Conservation (phyloP, 2,888 invertebrate species). For the Tenthredo distinguenda region DNA sequence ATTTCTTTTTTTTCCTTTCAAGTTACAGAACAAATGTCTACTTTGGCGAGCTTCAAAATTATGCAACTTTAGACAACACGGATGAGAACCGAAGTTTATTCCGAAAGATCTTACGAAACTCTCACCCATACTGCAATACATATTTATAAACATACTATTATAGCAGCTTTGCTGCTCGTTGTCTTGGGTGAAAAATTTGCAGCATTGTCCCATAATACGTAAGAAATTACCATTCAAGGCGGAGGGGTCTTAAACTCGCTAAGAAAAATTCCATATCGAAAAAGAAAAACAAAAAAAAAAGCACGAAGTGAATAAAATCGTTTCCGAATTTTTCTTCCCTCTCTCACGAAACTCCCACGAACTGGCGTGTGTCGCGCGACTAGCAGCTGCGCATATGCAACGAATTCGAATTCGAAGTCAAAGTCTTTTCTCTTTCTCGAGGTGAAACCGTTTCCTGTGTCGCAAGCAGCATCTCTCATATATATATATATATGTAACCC, state of each 20-base stretch:
- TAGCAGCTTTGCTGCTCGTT: neutral
- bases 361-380: neutral
- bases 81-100: neutral
- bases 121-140: neutral
- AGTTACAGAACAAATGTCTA: slow-evolving; percentile 29
- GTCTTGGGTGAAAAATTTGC: neutral
- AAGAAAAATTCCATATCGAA: neutral
- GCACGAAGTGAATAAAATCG: neutral
- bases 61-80: slow-evolving; percentile 33
- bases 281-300: neutral
- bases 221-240: neutral
- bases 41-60: slow-evolving; percentile 22
- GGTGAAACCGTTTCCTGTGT: slow-evolving; percentile 75
- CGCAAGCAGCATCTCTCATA: slow-evolving; percentile 71
- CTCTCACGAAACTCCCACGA: slow-evolving; percentile 30
- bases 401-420: slow-evolving; percentile 6
- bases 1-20: neutral
- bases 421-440: slow-evolving; percentile 55
- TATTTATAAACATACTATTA: neutral
- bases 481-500: slow-evolving; percentile 50
- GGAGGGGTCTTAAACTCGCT: neutral
- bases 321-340: neutral
- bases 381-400: neutral
- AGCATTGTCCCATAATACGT: neutral
- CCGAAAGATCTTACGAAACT: slow-evolving; percentile 24